Evolutionary conservation across 2,113 vertebrate genomes (phyloP), one percentile per base, ranked within the genome.

Genomic region (Hyaena hyaena): DNA sequence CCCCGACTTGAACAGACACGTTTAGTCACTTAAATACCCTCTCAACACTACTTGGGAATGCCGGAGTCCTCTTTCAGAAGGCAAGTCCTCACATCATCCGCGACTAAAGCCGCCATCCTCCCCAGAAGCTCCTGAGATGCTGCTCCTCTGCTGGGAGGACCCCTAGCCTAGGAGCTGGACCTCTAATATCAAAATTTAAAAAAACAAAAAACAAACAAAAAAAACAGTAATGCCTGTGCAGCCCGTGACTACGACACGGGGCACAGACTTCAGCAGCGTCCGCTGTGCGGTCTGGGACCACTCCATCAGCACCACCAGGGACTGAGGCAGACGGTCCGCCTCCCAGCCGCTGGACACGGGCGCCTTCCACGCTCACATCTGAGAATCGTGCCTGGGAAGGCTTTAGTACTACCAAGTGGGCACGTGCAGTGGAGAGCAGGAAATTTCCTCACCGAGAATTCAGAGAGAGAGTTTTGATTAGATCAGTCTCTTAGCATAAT

Each of bases 301-400:
- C 45, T 2, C 26, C 17, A 16, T 5, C 11, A 23, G 76, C 88
- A 48, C 50, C 61, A 16, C 82, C 1, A 4, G 7, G 14, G 2
- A 33, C n/a, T 4, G 12, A 80, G 26, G 58, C n/a, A 11, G 55
- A 48, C 53, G 0, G 1, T 28, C 63, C 35, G 28, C 10, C 19
- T 9, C 48, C 10, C 33, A 53, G 55, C 45, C 14, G 0, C 0
- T 4, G 26, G 10, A 16, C 0, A 0, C 2, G 7, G 43, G 10
- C 16, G 12, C n/a, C 88, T 14, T 16, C 45, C n/a, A 39, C 35
- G 21, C 87, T 53, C 28, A 45, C 31, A 4, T 28, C 23, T 63
- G 45, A 88, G 53, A 84, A 48, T 15, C 3, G 9, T 58, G 45
- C 10, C 50, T 31, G 8, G 61, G 53, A 87, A 87, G 24, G 35